Evolutionary conservation across 2,113 vertebrate genomes (phyloP).

Genomic region (Motacilla alba): DNA sequence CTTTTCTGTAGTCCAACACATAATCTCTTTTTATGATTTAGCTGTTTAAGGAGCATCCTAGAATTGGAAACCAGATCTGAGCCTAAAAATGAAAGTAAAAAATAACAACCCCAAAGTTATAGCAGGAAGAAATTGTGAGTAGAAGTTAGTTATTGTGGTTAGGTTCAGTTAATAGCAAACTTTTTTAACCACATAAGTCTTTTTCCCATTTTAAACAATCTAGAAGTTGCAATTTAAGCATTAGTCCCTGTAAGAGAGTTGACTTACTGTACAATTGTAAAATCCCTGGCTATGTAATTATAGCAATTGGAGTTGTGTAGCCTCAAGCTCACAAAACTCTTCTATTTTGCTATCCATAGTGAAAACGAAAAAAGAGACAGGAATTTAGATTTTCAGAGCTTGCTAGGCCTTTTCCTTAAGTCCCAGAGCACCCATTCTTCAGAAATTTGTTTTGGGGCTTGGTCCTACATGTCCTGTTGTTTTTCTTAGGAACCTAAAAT

Average conservation of each 20-base stretch:
- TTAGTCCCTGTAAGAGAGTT: neutral
- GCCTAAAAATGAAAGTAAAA: neutral
- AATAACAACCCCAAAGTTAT: neutral
- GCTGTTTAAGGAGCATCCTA: neutral
- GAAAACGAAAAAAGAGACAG: neutral
- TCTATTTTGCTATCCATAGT: neutral
- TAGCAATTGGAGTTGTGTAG: neutral
- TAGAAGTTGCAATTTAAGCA: neutral
- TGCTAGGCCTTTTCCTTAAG: neutral
- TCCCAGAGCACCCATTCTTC: neutral
- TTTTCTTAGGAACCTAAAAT: neutral
- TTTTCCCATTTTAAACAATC: neutral
- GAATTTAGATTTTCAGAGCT: neutral
- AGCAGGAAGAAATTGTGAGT: neutral
- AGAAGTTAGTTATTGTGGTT: neutral
- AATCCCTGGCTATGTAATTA: neutral
- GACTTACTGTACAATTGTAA: neutral
- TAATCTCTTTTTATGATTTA: neutral
- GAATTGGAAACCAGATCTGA: neutral
- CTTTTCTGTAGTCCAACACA: neutral
- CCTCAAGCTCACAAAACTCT: neutral
- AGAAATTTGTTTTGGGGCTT: neutral
- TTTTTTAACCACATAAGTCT: neutral
- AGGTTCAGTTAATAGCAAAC: neutral
- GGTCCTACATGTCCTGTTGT: neutral